Percentiles rank a stretch among this genome's conserved stretches.
Conservation (phyloP, 2,797 vertebrate genomes). For the Channallabes apus region DNA sequence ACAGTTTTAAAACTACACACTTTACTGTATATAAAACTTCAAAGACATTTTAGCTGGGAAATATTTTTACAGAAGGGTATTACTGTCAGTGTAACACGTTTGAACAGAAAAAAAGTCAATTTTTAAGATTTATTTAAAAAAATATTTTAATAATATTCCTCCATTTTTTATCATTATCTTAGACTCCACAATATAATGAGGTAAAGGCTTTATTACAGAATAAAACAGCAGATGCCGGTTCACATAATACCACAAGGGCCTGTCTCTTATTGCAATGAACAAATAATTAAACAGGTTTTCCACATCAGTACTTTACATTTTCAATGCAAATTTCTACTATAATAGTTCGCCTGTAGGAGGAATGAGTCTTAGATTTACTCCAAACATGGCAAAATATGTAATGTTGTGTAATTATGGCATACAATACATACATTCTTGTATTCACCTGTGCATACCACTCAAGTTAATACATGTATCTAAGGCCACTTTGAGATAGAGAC, state of each 20-base stretch:
- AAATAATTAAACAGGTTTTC: not conserved
- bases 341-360: not conserved
- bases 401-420: not conserved
- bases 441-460: conserved; percentile 10
- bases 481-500: conserved; percentile 44
- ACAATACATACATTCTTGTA: conserved; percentile 12
- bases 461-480: conserved; percentile 38
- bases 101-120: not conserved
- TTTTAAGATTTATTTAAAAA: not conserved
- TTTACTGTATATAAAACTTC: not conserved
- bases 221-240: not conserved
- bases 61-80: not conserved
- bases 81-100: not conserved
- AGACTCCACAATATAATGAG: conserved; percentile 6
- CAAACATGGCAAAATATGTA: not conserved
- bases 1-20: not conserved
- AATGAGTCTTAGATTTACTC: conserved; percentile 4
- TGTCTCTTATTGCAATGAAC: conserved; percentile 31
- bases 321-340: not conserved
- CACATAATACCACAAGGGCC: not conserved
- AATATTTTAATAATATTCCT: conserved; percentile 27
- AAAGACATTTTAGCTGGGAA: not conserved
- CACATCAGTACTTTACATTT: not conserved
- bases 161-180: not conserved
- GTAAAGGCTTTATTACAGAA: not conserved